Evolutionary conservation across 1,140 invertebrate species (phyloP), one percentile per base, ranked within the genome.

Genomic region (Diprion similis): DNA sequence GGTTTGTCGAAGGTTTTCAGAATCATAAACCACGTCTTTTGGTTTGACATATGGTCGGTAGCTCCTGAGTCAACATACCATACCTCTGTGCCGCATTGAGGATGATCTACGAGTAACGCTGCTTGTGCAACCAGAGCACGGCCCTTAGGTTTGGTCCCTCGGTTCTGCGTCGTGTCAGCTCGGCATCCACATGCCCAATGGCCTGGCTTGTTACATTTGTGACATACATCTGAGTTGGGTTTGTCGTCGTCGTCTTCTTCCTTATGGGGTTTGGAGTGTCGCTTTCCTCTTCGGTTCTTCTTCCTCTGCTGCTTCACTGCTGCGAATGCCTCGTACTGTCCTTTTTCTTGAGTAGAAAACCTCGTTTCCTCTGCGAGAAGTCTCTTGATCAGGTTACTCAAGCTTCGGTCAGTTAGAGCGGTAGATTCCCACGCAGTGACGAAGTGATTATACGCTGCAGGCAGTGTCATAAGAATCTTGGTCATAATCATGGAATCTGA

Each of bases 381-480:
- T 24, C 78, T 73, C 37, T 73, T 45, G 37, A 47, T 59, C 59
- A 80, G 64, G 46, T 76, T 70, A 24, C 79, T 67, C 13, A 79
- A 37, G 7, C 64, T 81, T 51, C 76, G 80, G 51, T 79, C 68
- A 17, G 76, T 72, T 71, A 9, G 59, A 24, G 75, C 78, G 68
- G 76, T 75, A 13, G 74, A 76, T 47, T 81, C 79, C 76, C 81
- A 81, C 59, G 81, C 77, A n/a, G 74, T 73, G n/a, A 72, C 45
- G 68, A 82, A 82, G 76, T 81, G 76, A 68, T 75, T 78, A 13
- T 76, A 84, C 1, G 18, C 18, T 10, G 71, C 65, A 7, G 82
- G 83, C n/a, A 85, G 68, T 11, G 79, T 74, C 77, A 82, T 81
- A n/a, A 83, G 51, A 65, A 84, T 78, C 76, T 84, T 82, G 6